A percentile compares a stretch with the other conserved stretches of the same genome.
These are phyloP conservation scores for Holotrichia oblita DNA, from an alignment of 1,140 invertebrate species.

Conservation along the genomic window DNA sequence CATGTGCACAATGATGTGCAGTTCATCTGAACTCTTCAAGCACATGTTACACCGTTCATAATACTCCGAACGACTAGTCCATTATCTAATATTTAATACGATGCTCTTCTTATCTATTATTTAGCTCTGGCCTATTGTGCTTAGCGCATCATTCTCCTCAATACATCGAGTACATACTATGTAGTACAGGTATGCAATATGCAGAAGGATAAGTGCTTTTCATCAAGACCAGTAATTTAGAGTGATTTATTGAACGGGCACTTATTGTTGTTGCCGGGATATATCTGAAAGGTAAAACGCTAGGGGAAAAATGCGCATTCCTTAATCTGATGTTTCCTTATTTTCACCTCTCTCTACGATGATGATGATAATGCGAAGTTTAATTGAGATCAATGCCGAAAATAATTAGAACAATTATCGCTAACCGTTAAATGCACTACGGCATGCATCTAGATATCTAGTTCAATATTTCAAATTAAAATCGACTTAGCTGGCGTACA, in stretches of 20 bases:
- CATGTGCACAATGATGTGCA: not conserved
- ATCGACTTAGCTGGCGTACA: no score
- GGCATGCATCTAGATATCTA: no score
- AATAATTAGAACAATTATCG: no score
- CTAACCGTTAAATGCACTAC: no score
- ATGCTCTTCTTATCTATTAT: conserved; percentile 5
- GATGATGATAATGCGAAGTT: no score
- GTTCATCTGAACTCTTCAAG: not conserved
- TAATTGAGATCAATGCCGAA: no score
- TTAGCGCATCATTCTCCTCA: not conserved
- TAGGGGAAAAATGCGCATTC: not conserved
- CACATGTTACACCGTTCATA: conserved; percentile 1
- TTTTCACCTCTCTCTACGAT: not conserved
- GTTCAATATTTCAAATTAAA: no score
- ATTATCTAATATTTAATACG: conserved; percentile 14
- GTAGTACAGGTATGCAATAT: no score
- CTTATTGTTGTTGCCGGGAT: not conserved
- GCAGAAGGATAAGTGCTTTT: conserved; percentile 9
- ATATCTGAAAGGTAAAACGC: not conserved
- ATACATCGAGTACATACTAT: not conserved
- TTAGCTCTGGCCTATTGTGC: conserved; percentile 2
- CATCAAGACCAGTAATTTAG: conserved; percentile 14
- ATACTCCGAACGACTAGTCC: not conserved
- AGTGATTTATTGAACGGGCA: conserved; percentile 16
- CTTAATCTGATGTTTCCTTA: conserved; percentile 6